A percentile compares a stretch with the other conserved stretches of the same genome.
Evolutionary conservation across 2,888 invertebrate species (phyloP).

Genomic region (Acleris emargana): DNA sequence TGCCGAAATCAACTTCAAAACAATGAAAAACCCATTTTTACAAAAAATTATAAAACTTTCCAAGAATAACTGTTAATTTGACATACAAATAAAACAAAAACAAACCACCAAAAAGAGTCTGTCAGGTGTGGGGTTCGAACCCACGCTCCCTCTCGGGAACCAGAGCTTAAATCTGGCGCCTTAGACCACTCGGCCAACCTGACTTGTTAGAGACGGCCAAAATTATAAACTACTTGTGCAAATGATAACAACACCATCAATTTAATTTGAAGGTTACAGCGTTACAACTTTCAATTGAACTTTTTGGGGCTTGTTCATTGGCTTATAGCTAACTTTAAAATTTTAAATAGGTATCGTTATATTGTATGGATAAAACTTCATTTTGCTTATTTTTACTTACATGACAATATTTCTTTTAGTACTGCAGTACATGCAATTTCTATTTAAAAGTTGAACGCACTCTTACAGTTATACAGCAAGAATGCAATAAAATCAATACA

Average conservation of each 20-base stretch:
- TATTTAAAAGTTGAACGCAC: too few species aligned
- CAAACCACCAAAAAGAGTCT: constrained; percentile 47
- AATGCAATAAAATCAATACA: too few species aligned
- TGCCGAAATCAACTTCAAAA: too few species aligned
- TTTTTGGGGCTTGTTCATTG: background rate
- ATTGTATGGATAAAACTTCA: too few species aligned
- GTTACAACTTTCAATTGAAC: background rate
- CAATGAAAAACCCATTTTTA: background rate
- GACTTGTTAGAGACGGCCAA: constrained; percentile 58
- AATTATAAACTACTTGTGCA: constrained; percentile 39
- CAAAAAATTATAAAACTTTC: too few species aligned
- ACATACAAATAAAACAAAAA: constrained; percentile 31
- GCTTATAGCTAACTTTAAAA: background rate
- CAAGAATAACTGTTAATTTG: too few species aligned
- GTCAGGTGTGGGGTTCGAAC: constrained; percentile 93
- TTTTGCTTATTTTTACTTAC: too few species aligned
- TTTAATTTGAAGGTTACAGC: background rate
- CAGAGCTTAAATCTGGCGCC: constrained; percentile 93
- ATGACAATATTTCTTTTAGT: too few species aligned
- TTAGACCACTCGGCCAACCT: constrained; percentile 93
- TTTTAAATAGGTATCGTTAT: too few species aligned
- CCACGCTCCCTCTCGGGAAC: constrained; percentile 92
- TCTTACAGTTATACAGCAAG: too few species aligned
- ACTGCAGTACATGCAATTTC: too few species aligned
- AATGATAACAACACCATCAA: constrained; percentile 16